Percentiles rank a stretch among this genome's conserved stretches.
Conservation (phyloP, 2,113 vertebrate genomes). For the Dromaius novaehollandiae region DNA sequence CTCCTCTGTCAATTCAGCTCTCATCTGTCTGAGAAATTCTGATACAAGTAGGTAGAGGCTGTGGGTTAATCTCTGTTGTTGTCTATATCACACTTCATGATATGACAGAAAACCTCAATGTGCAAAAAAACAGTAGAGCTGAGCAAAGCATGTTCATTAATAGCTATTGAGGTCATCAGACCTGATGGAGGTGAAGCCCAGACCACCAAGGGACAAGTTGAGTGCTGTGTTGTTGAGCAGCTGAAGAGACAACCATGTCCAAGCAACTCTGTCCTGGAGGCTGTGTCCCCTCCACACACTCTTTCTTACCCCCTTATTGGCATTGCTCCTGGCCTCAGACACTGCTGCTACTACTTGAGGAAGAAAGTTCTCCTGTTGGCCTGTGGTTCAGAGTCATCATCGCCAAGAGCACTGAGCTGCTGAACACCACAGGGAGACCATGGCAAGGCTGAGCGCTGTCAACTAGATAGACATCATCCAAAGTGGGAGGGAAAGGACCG, state of each 20-base stretch:
- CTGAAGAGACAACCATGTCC: neutral
- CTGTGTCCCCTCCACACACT: too few species aligned
- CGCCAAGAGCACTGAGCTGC: too few species aligned
- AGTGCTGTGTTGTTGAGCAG: neutral
- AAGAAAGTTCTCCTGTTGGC: neutral
- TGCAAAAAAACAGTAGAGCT: neutral
- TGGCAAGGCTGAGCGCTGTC: neutral
- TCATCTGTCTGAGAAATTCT: neutral
- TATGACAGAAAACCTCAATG: neutral
- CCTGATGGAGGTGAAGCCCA: neutral
- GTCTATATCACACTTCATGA: neutral
- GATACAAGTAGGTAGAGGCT: neutral
- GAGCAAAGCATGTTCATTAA: neutral
- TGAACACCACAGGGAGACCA: neutral
- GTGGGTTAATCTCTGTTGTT: neutral
- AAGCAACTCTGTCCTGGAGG: neutral
- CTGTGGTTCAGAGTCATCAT: neutral
- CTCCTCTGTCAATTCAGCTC: neutral
- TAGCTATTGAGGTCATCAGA: accelerated
- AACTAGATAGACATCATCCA: neutral
- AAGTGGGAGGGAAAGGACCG: neutral
- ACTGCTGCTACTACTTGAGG: neutral
- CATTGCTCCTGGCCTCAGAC: neutral
- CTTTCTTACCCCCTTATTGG: neutral
- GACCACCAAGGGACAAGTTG: neutral